Base-by-base conservation (phyloP, 2,888 invertebrate genomes). In the Hyalella azteca region DNA sequence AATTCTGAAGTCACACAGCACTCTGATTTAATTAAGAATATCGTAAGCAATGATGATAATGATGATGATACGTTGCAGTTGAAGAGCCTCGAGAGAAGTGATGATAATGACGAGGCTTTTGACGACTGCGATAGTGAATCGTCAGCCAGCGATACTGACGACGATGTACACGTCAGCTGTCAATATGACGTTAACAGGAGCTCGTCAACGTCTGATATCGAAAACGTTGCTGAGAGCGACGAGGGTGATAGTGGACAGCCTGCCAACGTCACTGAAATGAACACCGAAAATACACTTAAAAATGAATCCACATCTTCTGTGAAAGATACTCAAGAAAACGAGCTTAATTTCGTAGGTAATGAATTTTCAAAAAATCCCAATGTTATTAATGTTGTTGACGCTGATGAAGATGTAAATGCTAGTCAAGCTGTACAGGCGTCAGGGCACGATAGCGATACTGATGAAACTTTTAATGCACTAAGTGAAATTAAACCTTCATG, bases 101-200 rank as follows among this genome's bases (percentile, higher is more conserved):
- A 73, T 36, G 79, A 79, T 45, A 48, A 48, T 22, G 79, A 79
- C 19, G 79, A 73, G 22, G 73, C 73, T n/a, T 59, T 59, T 78
- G 50, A 50, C 60, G 59, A 78, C 26, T 59, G 59, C 22, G 54
- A 29, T 19, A 73, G 73, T 54, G 49, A n/a, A n/a, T 45, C 48
- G 59, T 78, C 81, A 32, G 78, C 83, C 29, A 79, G 79, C 41
- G 82, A 84, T 22, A 84, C 84, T 29, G 84, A 84, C 78, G 84
- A 84, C 45, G 82, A 84, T 13, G 82, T 78, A n/a, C 82, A 82
- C 75, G 79, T 84, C 40, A 81, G 79, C 41, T 78, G 78, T 48
- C 59, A 79, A 59, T 84, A 84, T 60, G 81, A 76, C 59, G 80
- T 84, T 78, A 79, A 78, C 9, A 73, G 75, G 49, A 75, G 78